Conservation (phyloP, 1,140 invertebrate species). For the Pristionchus pacificus region DNA sequence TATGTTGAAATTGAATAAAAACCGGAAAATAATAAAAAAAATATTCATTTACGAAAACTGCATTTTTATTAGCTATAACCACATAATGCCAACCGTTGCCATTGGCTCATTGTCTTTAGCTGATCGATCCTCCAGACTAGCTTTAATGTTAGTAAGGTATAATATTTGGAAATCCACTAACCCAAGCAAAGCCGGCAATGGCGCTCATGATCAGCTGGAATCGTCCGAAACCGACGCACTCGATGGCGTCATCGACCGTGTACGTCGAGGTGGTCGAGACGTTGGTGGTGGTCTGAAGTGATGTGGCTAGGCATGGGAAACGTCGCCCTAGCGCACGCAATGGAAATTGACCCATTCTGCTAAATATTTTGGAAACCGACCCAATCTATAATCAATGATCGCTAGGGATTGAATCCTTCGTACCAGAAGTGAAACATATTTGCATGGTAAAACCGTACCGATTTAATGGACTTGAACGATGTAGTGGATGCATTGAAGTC, state of each 20-base stretch:
- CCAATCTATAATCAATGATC: not conserved
- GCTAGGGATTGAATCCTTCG: not conserved
- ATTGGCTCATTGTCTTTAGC: too few relatives aligned
- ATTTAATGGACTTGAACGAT: too few relatives aligned
- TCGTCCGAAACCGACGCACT: not conserved
- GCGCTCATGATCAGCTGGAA: not conserved
- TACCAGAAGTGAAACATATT: not conserved
- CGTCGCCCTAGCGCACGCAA: too few relatives aligned
- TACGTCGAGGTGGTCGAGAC: not conserved
- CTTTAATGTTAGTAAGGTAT: not conserved
- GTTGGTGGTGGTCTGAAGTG: too few relatives aligned
- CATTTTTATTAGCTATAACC: too few relatives aligned
- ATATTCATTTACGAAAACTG: not conserved
- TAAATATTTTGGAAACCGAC: too few relatives aligned
- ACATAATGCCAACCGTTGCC: too few relatives aligned
- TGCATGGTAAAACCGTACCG: too few relatives aligned
- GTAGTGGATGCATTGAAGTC: not conserved
- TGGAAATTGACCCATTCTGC: too few relatives aligned
- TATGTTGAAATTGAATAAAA: not conserved
- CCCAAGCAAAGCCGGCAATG: not conserved
- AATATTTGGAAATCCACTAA: not conserved
- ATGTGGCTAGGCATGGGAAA: too few relatives aligned
- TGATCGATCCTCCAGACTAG: not conserved
- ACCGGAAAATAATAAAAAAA: too few relatives aligned
- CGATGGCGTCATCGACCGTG: not conserved